Evolutionary conservation across 2,888 invertebrate species (phyloP).

Genomic region (Incurvaria masculella): DNA sequence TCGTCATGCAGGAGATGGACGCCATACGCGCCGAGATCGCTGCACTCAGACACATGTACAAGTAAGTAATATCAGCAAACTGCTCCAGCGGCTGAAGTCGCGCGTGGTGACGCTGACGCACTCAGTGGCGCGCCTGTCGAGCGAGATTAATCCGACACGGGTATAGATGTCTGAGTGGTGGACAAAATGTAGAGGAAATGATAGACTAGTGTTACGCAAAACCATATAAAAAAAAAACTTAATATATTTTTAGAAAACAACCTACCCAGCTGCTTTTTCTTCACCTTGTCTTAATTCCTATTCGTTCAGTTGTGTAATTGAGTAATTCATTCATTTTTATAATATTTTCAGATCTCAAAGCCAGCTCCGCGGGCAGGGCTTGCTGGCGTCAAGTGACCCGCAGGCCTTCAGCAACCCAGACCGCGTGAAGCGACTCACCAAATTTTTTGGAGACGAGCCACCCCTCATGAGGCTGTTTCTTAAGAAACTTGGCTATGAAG

Average conservation of each 20-base stretch:
- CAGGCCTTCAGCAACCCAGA: slow-evolving; percentile 81
- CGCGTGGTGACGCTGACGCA: slow-evolving; percentile 89
- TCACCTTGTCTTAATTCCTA: too few relatives aligned
- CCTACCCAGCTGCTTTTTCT: too few relatives aligned
- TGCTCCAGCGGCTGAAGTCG: slow-evolving; percentile 85
- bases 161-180: too few relatives aligned
- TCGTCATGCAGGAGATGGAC: slow-evolving; percentile 89
- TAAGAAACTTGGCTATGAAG: slow-evolving; percentile 90
- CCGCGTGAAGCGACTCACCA: slow-evolving; percentile 82
- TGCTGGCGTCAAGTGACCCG: slow-evolving; percentile 52
- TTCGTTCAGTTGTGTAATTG: too few relatives aligned
- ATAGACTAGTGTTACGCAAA: too few relatives aligned
- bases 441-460: slow-evolving; percentile 93
- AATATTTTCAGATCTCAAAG: slow-evolving; percentile 57
- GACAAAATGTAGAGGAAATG: too few relatives aligned
- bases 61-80: slow-evolving; percentile 71
- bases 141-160: too few relatives aligned
- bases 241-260: slow-evolving; percentile 10
- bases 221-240: too few relatives aligned
- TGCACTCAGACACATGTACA: slow-evolving; percentile 66
- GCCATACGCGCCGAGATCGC: slow-evolving; percentile 79
- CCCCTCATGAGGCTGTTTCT: slow-evolving; percentile 86
- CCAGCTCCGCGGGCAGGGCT: slow-evolving; percentile 50
- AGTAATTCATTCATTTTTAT: too few relatives aligned
- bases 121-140: slow-evolving; percentile 87